These are phyloP conservation scores for Pseudoatta argentina DNA, from an alignment of 1,140 invertebrate genomes.

Conservation along the genomic window DNA sequence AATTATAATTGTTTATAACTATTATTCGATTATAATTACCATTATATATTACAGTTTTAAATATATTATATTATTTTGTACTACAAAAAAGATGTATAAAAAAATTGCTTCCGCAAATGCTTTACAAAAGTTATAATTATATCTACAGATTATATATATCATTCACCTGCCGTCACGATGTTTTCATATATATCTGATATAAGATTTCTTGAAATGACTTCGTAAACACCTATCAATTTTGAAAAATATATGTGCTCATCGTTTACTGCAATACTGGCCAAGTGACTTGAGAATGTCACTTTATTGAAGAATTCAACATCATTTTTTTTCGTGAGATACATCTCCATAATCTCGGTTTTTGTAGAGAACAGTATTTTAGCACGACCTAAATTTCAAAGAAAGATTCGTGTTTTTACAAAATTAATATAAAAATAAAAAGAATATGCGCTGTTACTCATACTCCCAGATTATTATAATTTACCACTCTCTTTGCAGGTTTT, in stretches of 20 bases:
- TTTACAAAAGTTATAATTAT: too few relatives aligned
- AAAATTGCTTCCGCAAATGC: too few relatives aligned
- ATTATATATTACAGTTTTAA: too few relatives aligned
- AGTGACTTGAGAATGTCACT: constrained; percentile 82
- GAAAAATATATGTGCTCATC: constrained; percentile 91
- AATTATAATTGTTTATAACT: too few relatives aligned
- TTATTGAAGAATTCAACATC: constrained; percentile 75
- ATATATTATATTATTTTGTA: too few relatives aligned
- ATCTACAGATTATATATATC: too few relatives aligned
- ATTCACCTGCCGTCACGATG: too few relatives aligned
- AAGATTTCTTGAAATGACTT: too few relatives aligned
- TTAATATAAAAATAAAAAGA: neutral
- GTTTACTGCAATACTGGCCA: constrained; percentile 90
- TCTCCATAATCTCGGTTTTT: constrained; percentile 85
- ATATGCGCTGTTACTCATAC: neutral
- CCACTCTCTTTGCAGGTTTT: constrained; percentile 90
- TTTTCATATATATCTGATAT: too few relatives aligned
- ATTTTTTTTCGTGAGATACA: constrained; percentile 86
- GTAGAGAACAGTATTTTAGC: constrained; percentile 89
- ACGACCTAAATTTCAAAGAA: constrained; percentile 78
- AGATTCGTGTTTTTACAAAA: constrained; percentile 17
- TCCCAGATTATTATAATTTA: constrained; percentile 51
- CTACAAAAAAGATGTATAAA: too few relatives aligned
- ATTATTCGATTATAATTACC: too few relatives aligned
- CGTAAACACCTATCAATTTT: constrained; percentile 59